A percentile compares a stretch with the other conserved stretches of the same genome.
Conservation (phyloP, 2,113 vertebrate species). For the Tetraodon nigroviridis region DNA sequence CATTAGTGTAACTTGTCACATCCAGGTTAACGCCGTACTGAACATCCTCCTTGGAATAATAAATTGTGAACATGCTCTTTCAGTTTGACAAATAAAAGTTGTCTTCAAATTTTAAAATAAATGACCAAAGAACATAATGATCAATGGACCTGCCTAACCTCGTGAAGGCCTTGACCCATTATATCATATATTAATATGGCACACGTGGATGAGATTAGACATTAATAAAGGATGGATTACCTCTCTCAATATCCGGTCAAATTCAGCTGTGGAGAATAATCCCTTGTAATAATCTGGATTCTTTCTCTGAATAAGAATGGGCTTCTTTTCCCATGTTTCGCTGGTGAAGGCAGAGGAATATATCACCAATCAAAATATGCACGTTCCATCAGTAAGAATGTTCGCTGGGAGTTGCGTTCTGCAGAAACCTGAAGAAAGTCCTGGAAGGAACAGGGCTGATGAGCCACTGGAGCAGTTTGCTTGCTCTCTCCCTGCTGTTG, state of each 20-base stretch:
- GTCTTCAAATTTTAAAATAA: neutral
- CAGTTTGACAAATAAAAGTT: neutral
- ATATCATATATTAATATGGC: neutral
- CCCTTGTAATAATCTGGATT: conserved; percentile 83
- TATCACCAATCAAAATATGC: no score
- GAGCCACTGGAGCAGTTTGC: conserved; percentile 85
- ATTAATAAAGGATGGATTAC: conserved; percentile 41
- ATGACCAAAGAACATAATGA: neutral
- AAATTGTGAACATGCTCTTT: neutral
- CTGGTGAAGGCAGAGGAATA: conserved; percentile 37
- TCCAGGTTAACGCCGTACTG: conserved; percentile 91
- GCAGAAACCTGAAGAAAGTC: conserved; percentile 75
- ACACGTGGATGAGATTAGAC: neutral
- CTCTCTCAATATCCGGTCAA: conserved; percentile 81
- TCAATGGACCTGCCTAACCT: neutral
- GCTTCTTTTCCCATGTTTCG: conserved; percentile 87
- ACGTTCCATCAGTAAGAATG: no score
- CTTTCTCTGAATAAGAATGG: conserved; percentile 80
- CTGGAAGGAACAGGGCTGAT: conserved; percentile 76
- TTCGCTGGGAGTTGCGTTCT: no score
- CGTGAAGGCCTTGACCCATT: neutral
- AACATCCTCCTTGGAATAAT: conserved; percentile 72
- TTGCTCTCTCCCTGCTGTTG: conserved; percentile 84
- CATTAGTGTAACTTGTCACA: conserved; percentile 86
- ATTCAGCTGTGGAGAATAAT: conserved; percentile 88